phyloP scores from a whole-genome alignment of 2,888 invertebrate species.

The Aphrophora alni region DNA sequence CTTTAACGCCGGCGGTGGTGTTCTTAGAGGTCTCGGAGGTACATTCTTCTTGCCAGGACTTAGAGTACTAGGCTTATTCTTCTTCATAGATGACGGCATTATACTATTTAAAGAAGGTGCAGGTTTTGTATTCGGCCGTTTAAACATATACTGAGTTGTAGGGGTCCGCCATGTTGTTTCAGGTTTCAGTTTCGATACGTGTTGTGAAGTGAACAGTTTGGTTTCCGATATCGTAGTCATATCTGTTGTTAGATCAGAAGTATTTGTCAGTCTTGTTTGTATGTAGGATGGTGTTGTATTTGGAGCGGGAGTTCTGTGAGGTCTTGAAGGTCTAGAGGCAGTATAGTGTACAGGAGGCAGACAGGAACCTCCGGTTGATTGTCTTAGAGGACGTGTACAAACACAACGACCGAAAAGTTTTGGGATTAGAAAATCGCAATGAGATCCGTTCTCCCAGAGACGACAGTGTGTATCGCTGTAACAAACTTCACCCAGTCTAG shows the following conservation, averaged over 20 bases:
- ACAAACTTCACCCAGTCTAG: slow-evolving; percentile 84
- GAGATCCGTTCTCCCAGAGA: slow-evolving; percentile 81
- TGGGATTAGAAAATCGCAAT: slow-evolving; percentile 88
- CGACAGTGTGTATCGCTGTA: slow-evolving; percentile 90
- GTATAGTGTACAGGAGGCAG: slow-evolving; percentile 56
- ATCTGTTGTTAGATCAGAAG: background rate
- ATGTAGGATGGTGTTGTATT: slow-evolving; percentile 23
- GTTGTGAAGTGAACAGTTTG: background rate
- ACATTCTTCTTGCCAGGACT: background rate
- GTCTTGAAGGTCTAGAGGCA: slow-evolving; percentile 24
- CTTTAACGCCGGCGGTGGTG: background rate
- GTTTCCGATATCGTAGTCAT: background rate
- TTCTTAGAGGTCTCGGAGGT: slow-evolving; percentile 22
- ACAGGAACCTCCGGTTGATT: slow-evolving; percentile 59
- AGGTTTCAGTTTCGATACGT: background rate
- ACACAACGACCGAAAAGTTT: slow-evolving; percentile 89
- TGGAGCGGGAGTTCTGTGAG: slow-evolving; percentile 43
- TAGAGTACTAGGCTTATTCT: slow-evolving; percentile 11
- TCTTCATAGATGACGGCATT: background rate
- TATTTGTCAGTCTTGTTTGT: slow-evolving; percentile 14
- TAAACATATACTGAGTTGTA: slow-evolving; percentile 16
- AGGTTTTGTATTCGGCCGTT: slow-evolving; percentile 19
- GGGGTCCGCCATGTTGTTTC: background rate
- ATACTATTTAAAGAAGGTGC: slow-evolving; percentile 25
- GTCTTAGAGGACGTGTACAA: slow-evolving; percentile 72